Conservation (phyloP, 2,888 invertebrate genomes). For the Galeopsomyia nigrocyanea region DNA sequence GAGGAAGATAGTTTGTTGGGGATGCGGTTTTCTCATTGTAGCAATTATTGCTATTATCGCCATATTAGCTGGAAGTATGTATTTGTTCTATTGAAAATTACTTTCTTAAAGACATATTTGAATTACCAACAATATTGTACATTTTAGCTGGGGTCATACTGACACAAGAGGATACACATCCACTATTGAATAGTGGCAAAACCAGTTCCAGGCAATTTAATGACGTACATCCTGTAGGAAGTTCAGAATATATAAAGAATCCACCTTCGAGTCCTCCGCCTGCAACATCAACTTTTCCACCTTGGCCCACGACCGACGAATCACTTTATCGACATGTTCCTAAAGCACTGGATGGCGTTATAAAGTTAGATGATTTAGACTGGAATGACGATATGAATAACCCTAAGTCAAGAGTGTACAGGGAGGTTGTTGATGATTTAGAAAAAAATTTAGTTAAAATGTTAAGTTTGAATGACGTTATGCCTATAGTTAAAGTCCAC, state of each 20-base stretch:
- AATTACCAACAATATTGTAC: conserved; percentile 8
- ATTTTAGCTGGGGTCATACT: conserved; percentile 79
- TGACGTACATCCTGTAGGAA: conserved; percentile 71
- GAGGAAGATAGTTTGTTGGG: conserved; percentile 78
- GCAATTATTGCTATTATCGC: conserved; percentile 79
- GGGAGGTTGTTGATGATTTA: conserved; percentile 73
- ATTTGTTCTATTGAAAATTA: neutral
- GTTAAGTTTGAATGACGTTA: conserved; percentile 52
- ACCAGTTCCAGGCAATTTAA: conserved; percentile 74
- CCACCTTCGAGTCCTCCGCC: conserved; percentile 65
- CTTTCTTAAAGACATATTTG: neutral
- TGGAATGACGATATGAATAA: conserved; percentile 74
- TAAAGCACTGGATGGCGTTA: conserved; percentile 77
- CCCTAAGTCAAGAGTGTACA: conserved; percentile 75
- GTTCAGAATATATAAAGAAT: conserved; percentile 63
- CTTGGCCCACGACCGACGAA: conserved; percentile 65
- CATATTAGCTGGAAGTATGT: conserved; percentile 82
- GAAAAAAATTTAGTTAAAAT: conserved; percentile 74
- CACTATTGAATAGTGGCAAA: conserved; percentile 58
- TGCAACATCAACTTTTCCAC: conserved; percentile 60
- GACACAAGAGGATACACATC: conserved; percentile 74
- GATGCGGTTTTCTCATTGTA: conserved; percentile 76
- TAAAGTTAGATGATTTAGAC: conserved; percentile 77
- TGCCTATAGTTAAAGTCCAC: conserved; percentile 60
- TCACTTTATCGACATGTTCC: conserved; percentile 72